These are phyloP conservation scores for Cheilosia pagana DNA, from an alignment of 2,888 invertebrate species.

Conservation along the genomic window DNA sequence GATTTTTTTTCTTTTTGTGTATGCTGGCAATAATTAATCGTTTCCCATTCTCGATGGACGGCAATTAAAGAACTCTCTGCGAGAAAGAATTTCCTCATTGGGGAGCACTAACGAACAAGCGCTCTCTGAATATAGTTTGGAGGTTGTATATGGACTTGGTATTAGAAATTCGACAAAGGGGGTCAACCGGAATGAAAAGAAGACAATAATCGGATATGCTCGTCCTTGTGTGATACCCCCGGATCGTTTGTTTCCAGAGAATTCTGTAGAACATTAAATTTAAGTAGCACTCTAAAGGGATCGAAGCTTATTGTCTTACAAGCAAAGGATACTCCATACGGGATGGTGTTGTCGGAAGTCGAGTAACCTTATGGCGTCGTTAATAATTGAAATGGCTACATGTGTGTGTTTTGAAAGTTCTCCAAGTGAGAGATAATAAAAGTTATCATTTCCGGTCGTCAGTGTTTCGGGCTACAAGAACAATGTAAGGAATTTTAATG, in stretches of 20 bases:
- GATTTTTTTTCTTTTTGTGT: not conserved
- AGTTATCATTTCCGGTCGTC: conserved; percentile 15
- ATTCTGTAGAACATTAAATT: conserved; percentile 32
- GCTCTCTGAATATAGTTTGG: not conserved
- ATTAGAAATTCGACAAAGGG: conserved; percentile 2
- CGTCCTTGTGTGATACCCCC: conserved; percentile 24
- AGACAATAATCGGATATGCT: conserved; percentile 36
- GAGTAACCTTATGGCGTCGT: conserved; percentile 40
- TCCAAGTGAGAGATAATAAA: conserved; percentile 29
- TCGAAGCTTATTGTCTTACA: conserved; percentile 42
- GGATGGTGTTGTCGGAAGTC: conserved; percentile 27
- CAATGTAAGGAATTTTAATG: conserved; percentile 24
- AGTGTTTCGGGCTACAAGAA: conserved; percentile 2
- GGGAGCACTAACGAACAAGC: conserved; percentile 27
- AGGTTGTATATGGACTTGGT: not conserved
- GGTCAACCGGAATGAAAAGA: conserved; percentile 1
- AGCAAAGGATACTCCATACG: conserved; percentile 10
- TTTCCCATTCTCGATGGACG: conserved; percentile 10
- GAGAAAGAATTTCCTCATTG: not conserved
- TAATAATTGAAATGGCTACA: conserved; percentile 41
- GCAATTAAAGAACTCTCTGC: not conserved
- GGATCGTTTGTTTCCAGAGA: conserved; percentile 29
- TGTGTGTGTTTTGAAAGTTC: conserved; percentile 17
- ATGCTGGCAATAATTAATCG: conserved; percentile 30
- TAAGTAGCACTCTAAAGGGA: conserved; percentile 48